Evolutionary conservation across 2,888 invertebrate genomes (phyloP), one percentile per base, ranked within the genome.

Genomic region (Fissipunctia ypsillon): DNA sequence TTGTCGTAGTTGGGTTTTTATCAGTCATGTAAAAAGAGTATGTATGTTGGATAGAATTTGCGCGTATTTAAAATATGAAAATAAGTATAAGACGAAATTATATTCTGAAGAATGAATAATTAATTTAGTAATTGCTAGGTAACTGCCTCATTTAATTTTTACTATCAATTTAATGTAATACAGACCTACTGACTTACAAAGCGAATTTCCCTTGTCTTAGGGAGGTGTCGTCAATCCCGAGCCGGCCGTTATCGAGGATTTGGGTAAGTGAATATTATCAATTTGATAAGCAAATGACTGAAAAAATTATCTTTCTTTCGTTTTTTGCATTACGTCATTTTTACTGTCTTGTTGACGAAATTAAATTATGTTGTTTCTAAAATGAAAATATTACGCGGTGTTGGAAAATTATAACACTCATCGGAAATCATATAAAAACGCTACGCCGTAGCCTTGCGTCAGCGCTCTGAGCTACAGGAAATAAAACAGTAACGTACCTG

Each of bases 181-280:
- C n/a, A n/a, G n/a, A n/a, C n/a, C n/a, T n/a, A n/a, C n/a, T n/a
- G n/a, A n/a, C 2, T 28, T 14, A 69, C 19, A 16, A 25, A 41
- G 19, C 4, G 1, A 59, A 31, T 50, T 28, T 48, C 14, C 10
- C 19, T 38, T 43, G 25, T 80, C 83, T 43, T 76, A 86, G 86
- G 85, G 83, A 48, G 83, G 75, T 43, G 25, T 63, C 48, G 1
- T 76, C 22, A 60, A 56, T 38, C 22, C 64, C 19, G 64, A 83
- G 48, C 83, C 83, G 10, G 82, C 75, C 16, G 59, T 84, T 16
- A 80, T 87, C 31, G 86, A 87, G 38, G 87, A 85, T 19, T 65
- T 87, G 56, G 64, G 87, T 89, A 31, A 86, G 72, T 67, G 12
- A 60, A 50, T 45, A 43, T 56, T 28, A 35, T 25, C 2, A 69